Base-by-base conservation (phyloP, 2,888 invertebrate species). In the Drosophila mimetica region DNA sequence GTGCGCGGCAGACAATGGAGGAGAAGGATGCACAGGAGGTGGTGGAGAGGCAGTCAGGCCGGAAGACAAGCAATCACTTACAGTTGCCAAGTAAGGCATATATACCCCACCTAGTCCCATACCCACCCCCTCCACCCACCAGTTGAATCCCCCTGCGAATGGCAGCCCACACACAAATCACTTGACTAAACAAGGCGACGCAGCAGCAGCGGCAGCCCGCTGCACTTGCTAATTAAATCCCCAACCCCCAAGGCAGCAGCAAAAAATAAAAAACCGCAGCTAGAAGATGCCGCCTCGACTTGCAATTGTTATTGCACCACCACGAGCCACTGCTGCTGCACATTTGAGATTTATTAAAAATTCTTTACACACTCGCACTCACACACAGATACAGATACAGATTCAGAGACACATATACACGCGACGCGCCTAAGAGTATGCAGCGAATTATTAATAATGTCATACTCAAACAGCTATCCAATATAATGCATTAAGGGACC, bases 341-440 rank as follows among this genome's bases (percentile, higher is more conserved):
- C 90, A 90, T 90, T 90, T 89, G 90, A 90, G 90, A 90, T 89
- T 90, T 90, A 90, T 90, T 90, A 90, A 90, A 90, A 90, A 90
- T 90, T 90, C 90, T 89, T 90, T 88, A 83, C 86, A 55, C 42
- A 25, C 64, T 34, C 50, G 54, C 54, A 36, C 37, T 11, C 20
- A 42, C 86, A 44, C 32, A n/a, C 46, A 30, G 46, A 57, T 30
- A 28, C 28, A 47, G 36, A 46, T 48, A 51, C 32, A 13, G 20
- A 13, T 51, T 25, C 22, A 58, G 41, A 47, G 34, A 41, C 61
- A 47, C 41, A 50, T 54, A 44, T 42, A 48, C 37, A 70, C 50
- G 64, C 28, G 54, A 64, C 50, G 74, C 69, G 77, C 84, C 90
- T 88, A 79, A 76, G 84, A 88, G 89, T 87, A 79, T 81, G 82